Conservation (phyloP, 2,888 invertebrate genomes). For the Calliphora vomitoria region DNA sequence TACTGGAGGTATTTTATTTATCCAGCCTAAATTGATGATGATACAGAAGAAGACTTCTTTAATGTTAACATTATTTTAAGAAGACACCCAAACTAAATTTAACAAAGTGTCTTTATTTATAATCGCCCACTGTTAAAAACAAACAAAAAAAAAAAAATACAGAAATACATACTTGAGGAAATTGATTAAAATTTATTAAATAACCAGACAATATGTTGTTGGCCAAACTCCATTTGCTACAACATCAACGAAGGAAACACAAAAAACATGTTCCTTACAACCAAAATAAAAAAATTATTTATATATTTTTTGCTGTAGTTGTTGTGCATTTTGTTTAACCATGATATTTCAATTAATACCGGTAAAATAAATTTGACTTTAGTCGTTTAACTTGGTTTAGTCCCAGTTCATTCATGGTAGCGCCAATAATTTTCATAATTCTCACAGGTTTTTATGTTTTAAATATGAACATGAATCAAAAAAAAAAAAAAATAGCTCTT, state of each 20-base stretch:
- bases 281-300: constrained; percentile 34
- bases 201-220: constrained; percentile 58
- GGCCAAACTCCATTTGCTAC: constrained; percentile 39
- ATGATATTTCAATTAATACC: constrained; percentile 67
- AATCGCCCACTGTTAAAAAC: constrained; percentile 64
- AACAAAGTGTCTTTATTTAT: constrained; percentile 66
- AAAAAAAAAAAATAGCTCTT: background rate
- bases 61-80: constrained; percentile 32
- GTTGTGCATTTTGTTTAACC: constrained; percentile 27
- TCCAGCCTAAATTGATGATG: background rate
- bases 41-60: constrained; percentile 32
- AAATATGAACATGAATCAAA: background rate
- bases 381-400: constrained; percentile 55
- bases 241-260: background rate
- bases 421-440: constrained; percentile 72
- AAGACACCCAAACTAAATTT: constrained; percentile 48
- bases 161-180: constrained; percentile 38
- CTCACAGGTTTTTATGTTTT: constrained; percentile 57
- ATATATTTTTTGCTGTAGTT: background rate
- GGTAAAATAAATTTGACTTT: constrained; percentile 55
- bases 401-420: constrained; percentile 37
- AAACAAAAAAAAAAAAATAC: background rate
- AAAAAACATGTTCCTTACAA: constrained; percentile 34
- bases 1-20: constrained; percentile 5
- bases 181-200: constrained; percentile 69